A percentile compares a stretch with the other conserved stretches of the same genome.
phyloP scores from a whole-genome alignment of 2,888 invertebrate genomes.

The Trisateles emortualis region DNA sequence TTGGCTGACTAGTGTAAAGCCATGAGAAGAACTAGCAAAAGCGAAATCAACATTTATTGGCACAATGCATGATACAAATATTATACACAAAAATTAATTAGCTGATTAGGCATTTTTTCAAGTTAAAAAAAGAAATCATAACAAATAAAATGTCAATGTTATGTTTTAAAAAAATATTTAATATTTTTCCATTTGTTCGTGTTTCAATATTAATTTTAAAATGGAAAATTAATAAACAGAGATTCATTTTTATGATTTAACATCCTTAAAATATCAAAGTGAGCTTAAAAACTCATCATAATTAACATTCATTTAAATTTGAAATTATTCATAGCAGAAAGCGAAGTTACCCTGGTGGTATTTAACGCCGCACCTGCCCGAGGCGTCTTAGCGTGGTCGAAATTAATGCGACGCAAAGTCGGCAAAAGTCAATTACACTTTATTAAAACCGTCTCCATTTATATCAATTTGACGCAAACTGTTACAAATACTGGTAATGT shows the following conservation, averaged over 20 bases:
- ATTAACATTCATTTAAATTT: slow-evolving; percentile 84
- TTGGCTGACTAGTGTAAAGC: too few relatives aligned
- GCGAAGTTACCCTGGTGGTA: slow-evolving; percentile 77
- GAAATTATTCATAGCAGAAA: slow-evolving; percentile 81
- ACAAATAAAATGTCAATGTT: too few relatives aligned
- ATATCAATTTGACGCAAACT: slow-evolving; percentile 87
- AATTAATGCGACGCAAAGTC: slow-evolving; percentile 86
- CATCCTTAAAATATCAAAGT: slow-evolving; percentile 61
- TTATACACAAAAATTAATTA: too few relatives aligned
- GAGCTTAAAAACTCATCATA: slow-evolving; percentile 78
- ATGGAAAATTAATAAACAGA: slow-evolving; percentile 30
- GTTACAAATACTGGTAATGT: slow-evolving; percentile 87
- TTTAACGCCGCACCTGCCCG: slow-evolving; percentile 84
- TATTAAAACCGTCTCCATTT: slow-evolving; percentile 87
- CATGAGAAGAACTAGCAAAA: too few relatives aligned
- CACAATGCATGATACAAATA: too few relatives aligned
- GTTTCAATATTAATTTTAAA: slow-evolving; percentile 3
- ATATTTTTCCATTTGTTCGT: too few relatives aligned
- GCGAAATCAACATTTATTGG: too few relatives aligned
- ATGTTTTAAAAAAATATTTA: too few relatives aligned
- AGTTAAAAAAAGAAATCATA: too few relatives aligned
- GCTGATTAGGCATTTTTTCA: too few relatives aligned
- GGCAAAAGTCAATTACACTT: slow-evolving; percentile 87
- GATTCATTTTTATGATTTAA: slow-evolving; percentile 48
- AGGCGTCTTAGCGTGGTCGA: slow-evolving; percentile 84